Base-by-base conservation (phyloP, 1,140 invertebrate genomes). In the Cherax destructor region DNA sequence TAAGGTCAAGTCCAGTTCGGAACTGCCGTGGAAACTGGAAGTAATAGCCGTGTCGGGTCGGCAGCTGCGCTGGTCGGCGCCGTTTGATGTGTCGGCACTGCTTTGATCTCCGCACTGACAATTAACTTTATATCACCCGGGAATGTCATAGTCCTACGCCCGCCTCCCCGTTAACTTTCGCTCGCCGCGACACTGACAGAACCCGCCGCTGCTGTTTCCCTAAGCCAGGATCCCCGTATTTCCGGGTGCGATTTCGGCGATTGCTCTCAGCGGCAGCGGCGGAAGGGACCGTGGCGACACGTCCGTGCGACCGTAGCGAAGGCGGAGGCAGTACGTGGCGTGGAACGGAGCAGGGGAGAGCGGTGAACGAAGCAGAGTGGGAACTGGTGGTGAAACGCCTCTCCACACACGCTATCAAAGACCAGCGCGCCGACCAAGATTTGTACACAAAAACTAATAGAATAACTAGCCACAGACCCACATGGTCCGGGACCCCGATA, bases 371-470 rank as follows among this genome's bases (percentile, higher is more conserved):
- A 24, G 10, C n/a, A 18, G n/a, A 47, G 76, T 13, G 30, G 0
- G 47, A 79, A 10, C 6, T 13, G 77, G 77, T 3, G 0, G 18
- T 7, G 47, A 79, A 49, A 49, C 6, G 41, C 47, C n/a, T 7
- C 30, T 41, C 30, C 30, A 41, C 30, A 41, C 30, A 41, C 30
- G 47, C 11, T 9, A 79, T 50, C n/a, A 49, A 72, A 85, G 65
- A 13, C 83, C 16, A 16, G 16, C 83, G 9, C 65, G 30, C 65
- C 83, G 83, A 86, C 83, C 83, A 86, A 86, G 83, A 86, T 86
- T 86, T 86, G 83, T 86, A 86, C 83, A 86, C 83, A 86, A 86
- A 86, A 86, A 86, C 65, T 86, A 86, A 86, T 86, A 69, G 49
- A 86, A 86, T 86, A 86, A 86, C 83, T 76, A n/a, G 5, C 83